A percentile compares a stretch with the other conserved stretches of the same genome.
Conservation (phyloP, 2,888 invertebrate genomes). For the Rugalucina vietnamica region DNA sequence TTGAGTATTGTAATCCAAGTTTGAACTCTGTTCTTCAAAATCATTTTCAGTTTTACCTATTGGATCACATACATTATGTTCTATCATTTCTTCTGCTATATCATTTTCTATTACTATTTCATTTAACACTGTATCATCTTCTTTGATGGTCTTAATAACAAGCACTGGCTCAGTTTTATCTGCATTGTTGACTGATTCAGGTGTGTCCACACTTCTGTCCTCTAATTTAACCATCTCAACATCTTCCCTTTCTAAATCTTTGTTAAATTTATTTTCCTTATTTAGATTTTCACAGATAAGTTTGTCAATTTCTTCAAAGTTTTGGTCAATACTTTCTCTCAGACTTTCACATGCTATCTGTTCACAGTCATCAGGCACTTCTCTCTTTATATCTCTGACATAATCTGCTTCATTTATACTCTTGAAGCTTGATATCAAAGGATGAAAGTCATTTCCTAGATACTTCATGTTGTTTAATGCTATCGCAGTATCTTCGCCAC, state of each 20-base stretch:
- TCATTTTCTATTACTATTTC: not conserved
- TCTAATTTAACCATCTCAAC: not conserved
- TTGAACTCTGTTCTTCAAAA: not conserved
- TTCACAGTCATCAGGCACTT: not conserved
- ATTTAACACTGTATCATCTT: not conserved
- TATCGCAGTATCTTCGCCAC: too few species aligned
- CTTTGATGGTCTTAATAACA: too few species aligned
- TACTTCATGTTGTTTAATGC: too few species aligned
- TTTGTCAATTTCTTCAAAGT: conserved; percentile 5
- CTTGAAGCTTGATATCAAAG: not conserved
- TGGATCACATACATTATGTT: not conserved
- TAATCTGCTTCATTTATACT: not conserved
- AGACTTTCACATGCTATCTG: not conserved
- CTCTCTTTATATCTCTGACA: not conserved
- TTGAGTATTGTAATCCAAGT: not conserved
- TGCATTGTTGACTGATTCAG: not conserved
- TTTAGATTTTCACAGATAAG: not conserved
- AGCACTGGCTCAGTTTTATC: not conserved
- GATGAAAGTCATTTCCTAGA: not conserved
- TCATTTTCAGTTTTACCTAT: not conserved
- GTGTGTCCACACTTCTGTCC: not conserved
- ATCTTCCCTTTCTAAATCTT: not conserved
- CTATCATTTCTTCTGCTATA: not conserved
- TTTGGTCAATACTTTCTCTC: not conserved
- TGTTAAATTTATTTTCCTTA: not conserved